Conservation (phyloP, 2,797 vertebrate genomes). For the Tapera naevia region DNA sequence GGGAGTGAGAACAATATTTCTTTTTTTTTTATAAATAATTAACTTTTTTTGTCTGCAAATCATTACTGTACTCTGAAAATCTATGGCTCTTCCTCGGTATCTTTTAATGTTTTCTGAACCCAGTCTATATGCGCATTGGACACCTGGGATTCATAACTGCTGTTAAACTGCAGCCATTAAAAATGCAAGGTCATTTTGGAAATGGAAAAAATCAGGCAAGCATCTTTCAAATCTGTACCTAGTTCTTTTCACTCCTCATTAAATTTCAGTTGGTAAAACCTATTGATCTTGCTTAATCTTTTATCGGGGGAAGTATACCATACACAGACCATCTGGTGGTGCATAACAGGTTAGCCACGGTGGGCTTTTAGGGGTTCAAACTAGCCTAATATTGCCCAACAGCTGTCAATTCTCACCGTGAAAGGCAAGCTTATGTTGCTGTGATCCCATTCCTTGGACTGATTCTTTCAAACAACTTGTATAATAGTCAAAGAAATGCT, state of each 20-base stretch:
- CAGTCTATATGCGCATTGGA: background rate
- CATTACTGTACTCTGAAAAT: background rate
- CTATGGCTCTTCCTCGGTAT: background rate
- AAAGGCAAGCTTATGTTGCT: background rate
- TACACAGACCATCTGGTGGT: conserved; percentile 19
- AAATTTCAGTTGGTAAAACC: background rate
- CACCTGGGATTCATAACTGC: background rate
- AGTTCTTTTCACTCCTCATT: conserved; percentile 32
- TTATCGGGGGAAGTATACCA: background rate
- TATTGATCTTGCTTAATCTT: background rate
- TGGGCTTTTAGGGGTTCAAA: background rate
- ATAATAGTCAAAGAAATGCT: background rate
- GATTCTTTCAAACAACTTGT: background rate
- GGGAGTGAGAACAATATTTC: background rate
- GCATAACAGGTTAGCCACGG: background rate
- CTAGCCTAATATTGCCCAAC: background rate
- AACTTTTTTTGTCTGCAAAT: background rate
- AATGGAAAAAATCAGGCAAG: background rate
- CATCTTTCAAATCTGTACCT: background rate
- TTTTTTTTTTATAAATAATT: background rate
- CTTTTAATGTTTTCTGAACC: conserved; percentile 4
- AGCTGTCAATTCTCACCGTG: background rate
- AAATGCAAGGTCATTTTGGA: conserved; percentile 13
- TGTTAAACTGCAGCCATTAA: conserved; percentile 11
- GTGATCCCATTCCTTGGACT: background rate